Conservation (phyloP, 2,888 invertebrate species). For the Allolobophora icterica region DNA sequence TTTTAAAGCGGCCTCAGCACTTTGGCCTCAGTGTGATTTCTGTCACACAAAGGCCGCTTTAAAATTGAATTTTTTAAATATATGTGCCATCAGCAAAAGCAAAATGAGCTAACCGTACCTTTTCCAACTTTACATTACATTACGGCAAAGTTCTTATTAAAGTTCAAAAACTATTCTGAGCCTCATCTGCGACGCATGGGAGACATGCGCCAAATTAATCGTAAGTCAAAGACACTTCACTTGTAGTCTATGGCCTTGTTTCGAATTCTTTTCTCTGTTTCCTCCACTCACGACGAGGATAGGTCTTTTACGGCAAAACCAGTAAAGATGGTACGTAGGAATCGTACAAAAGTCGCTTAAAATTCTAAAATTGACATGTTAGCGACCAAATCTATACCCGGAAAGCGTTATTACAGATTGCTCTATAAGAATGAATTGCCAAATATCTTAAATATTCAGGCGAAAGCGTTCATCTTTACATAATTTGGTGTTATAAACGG, state of each 20-base stretch:
- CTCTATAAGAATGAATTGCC: neutral
- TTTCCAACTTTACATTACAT: too few species aligned
- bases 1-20: too few species aligned
- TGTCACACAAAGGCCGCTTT: too few species aligned
- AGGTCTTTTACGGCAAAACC: slow-evolving; percentile 14
- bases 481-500: neutral
- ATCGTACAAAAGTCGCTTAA: neutral
- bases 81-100: too few species aligned
- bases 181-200: too few species aligned
- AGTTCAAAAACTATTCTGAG: too few species aligned
- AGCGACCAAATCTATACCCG: neutral
- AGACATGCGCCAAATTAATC: neutral
- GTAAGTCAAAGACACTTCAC: too few species aligned
- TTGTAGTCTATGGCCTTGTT: neutral
- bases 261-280: neutral
- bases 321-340: slow-evolving; percentile 3
- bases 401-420: neutral
- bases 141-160: too few species aligned
- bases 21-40: too few species aligned
- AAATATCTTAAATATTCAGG: neutral
- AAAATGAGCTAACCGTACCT: too few species aligned
- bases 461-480: neutral
- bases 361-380: neutral
- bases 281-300: neutral
- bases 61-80: too few species aligned